phyloP scores from a whole-genome alignment of 2,797 vertebrate species.

The Acrossocheilus wenchowensis region DNA sequence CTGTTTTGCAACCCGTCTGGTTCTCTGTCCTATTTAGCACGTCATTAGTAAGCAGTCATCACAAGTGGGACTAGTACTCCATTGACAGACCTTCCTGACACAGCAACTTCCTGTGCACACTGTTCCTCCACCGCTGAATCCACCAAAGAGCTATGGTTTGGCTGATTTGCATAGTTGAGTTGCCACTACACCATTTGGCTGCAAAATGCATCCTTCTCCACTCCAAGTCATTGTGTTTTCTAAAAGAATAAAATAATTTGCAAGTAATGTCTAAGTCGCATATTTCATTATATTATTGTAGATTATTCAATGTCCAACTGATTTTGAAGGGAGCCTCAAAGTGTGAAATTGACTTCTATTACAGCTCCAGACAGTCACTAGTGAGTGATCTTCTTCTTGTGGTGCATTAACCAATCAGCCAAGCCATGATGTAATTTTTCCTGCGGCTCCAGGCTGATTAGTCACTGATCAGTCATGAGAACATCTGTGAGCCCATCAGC shows the following conservation, averaged over 20 bases:
- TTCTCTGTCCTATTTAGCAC: constrained; percentile 41
- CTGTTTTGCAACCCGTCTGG: constrained; percentile 15
- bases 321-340: background rate
- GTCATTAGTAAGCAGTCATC: constrained; percentile 34
- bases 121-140: background rate
- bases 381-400: background rate
- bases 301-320: background rate
- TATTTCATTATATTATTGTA: background rate
- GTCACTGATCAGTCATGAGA: background rate
- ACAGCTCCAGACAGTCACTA: constrained; percentile 19
- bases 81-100: constrained; percentile 4
- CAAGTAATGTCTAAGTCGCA: background rate
- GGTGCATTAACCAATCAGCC: constrained; percentile 4
- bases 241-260: background rate
- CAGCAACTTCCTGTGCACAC: background rate
- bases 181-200: background rate
- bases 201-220: background rate
- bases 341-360: background rate
- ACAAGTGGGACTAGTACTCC: constrained; percentile 15
- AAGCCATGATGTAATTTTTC: background rate
- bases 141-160: background rate
- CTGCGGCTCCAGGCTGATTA: background rate
- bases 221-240: background rate
- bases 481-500: constrained; percentile 10
- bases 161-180: background rate